Evolutionary conservation across 2,888 invertebrate genomes (phyloP), one percentile per base, ranked within the genome.

Genomic region (Leptopilina drosophilae): DNA sequence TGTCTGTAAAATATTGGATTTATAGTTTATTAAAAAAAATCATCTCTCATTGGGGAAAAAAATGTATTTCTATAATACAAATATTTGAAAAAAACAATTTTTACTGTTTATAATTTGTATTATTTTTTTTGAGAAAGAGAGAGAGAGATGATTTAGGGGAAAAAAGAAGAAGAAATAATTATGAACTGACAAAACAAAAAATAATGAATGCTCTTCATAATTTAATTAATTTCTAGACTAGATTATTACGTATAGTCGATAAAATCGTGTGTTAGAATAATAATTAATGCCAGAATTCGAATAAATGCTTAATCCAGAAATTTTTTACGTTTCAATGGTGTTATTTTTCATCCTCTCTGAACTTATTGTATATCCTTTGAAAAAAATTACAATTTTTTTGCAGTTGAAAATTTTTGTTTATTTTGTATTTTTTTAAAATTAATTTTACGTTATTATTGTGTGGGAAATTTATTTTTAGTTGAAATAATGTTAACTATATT

Each of bases 221-320:
- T 73, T 73, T 49, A 73, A 73, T 73, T 73, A 56, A 73, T 73
- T 73, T 73, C 26, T 53, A 73, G 53, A 33, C 33, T 53, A 73
- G 73, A 73, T 49, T 69, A 46, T 33, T 49, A 53, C 26, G 73
- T 73, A 42, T 42, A 73, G 73, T 56, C n/a, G 26, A 8, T 56
- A 73, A 73, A 53, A 33, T 69, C 49, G 33, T 73, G 73, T 73
- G 53, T 73, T 73, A 73, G 73, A 56, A 73, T 69, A 67, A 67
- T 53, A 69, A 69, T 53, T 73, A 73, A 56, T 33, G 56, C 53
- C 53, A 73, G 73, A 73, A 56, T 73, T 73, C 73, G 73, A 73
- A 73, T 73, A 73, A 73, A 73, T 53, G 73, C 53, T 73, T 73
- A 73, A 73, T 33, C 73, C 53, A 56, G 56, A 20, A 62, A 49